Evolutionary conservation across 1,140 invertebrate species (phyloP), one percentile per base, ranked within the genome.

Genomic region (Steinernema khuongi): DNA sequence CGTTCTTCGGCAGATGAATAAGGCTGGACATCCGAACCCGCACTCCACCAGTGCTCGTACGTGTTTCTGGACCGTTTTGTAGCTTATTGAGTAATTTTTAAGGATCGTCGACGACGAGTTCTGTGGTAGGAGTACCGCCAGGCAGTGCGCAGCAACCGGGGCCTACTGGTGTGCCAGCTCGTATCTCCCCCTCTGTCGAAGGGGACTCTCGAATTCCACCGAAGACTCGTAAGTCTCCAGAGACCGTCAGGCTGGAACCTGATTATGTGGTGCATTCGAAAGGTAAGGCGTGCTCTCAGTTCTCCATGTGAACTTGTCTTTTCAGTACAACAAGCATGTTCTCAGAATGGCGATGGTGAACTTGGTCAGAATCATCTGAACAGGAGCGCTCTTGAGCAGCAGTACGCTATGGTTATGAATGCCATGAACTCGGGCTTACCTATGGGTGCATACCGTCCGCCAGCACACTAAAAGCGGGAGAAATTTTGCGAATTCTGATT

Each of bases 231-330:
- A 41, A 11, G 36, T 41, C 36, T 41, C 50, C 50, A 26, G 22
- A 60, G 22, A 60, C 50, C 7, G 36, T 41, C 36, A 60, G 50
- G 50, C 50, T 60, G 50, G 50, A 60, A 60, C 50, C 50, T 60
- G 50, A 60, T n/a, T 4, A 60, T 26, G 19, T 60, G 22, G 26
- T 60, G 11, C 14, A 60, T 22, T 7, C 19, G 19, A 60, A 60
- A 11, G 50, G 50, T 60, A 26, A 60, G 7, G 4, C 4, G 14
- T 14, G 26, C 26, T 60, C 7, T 60, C 2, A 60, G 50, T 26
- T 60, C 26, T 60, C 4, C 7, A 60, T 60, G n/a, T n/a, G n/a
- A n/a, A 60, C 4, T 26, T 26, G 50, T 14, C 7, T n/a, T 41
- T n/a, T 41, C n/a, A 11, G 7, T n/a, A 41, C 7, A n/a, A 41